Base-by-base conservation (phyloP, 2,797 vertebrate genomes). In the Pseudochaenichthys georgianus region DNA sequence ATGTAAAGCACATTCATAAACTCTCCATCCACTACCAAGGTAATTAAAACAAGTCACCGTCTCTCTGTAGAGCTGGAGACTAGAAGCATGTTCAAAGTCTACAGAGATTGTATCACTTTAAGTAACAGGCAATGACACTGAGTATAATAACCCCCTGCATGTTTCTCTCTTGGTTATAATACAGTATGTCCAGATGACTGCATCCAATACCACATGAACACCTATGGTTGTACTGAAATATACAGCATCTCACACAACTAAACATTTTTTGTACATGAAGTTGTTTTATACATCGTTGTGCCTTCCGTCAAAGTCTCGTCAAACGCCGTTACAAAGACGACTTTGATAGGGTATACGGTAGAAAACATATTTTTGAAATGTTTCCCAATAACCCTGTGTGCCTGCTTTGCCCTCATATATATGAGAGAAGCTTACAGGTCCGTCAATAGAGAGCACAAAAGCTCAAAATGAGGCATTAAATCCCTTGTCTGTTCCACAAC, bases 161-260 rank as follows among this genome's bases (percentile, higher is more conserved):
- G 57, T 58, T 66, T 45, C 67, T 70, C 23, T 69, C 80, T 77
- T 64, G 74, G 77, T 84, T 87, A 88, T 84, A 75, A 76, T 88
- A 88, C 89, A 92, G 90, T 77, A 79, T 85, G 82, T 89, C 84
- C 78, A 83, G 80, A 64, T 88, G 80, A 88, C 89, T 87, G 91
- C 86, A 86, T 89, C 87, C 83, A 73, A 83, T 70, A 88, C 80
- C 90, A 91, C 81, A 80, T 82, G 78, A 88, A 93, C 88, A 90
- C 85, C 70, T 85, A 87, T 54, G 47, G 85, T 87, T 92, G 94
- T 84, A 86, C 84, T 92, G 88, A 95, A 93, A 93, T 96, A 94
- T 96, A 91, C 80, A 88, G 80, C 38, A 96, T 96, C 96, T 95
- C 94, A 94, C 94, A 96, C 94, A 96, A 95, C 91, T 89, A 91